Evolutionary conservation across 2,888 invertebrate genomes (phyloP), one percentile per base, ranked within the genome.

Genomic region (Ennomos erosarius): DNA sequence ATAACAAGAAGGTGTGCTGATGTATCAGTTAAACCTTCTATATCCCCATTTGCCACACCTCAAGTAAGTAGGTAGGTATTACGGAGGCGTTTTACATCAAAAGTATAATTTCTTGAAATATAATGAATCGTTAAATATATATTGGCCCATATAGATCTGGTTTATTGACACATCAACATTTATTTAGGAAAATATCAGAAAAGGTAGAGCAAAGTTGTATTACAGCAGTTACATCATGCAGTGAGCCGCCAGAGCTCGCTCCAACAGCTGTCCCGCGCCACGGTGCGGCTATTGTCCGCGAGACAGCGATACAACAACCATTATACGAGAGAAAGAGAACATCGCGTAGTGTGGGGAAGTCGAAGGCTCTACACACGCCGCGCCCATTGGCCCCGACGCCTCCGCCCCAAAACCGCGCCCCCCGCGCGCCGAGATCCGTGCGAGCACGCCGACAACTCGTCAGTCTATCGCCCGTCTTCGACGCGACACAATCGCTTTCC

Each of bases 401-500:
- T 57, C 81, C 89, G 88, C 88, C 88, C 87, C 78, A 63, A 69
- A 64, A 75, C 84, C 86, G 82, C 85, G 83, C 89, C 84, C 80
- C 81, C 83, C 84, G 77, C 81, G 65, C 73, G 56, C 71, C 82
- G 77, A 82, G 74, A 76, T 81, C 85, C 84, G 76, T 72, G 78
- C 83, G 79, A 71, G 62, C 81, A 67, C 77, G 77, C 68, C 73
- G 69, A 70, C 65, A 64, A 70, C 71, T 80, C 83, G 82, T 79
- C 91, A 91, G 92, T 92, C 88, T 82, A 82, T 79, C 90, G 90
- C 79, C 74, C 84, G 91, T 82, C 87, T 79, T 76, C 88, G 88
- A 86, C 84, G 90, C 85, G 92, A 85, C 75, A 87, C 81, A 87
- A 87, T 88, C 89, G 75, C 74, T 73, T 81, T 62, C 70, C 80